Percentiles rank a stretch among this genome's conserved stretches.
Conservation (phyloP, 2,888 invertebrate genomes). For the Melolontha melolontha region DNA sequence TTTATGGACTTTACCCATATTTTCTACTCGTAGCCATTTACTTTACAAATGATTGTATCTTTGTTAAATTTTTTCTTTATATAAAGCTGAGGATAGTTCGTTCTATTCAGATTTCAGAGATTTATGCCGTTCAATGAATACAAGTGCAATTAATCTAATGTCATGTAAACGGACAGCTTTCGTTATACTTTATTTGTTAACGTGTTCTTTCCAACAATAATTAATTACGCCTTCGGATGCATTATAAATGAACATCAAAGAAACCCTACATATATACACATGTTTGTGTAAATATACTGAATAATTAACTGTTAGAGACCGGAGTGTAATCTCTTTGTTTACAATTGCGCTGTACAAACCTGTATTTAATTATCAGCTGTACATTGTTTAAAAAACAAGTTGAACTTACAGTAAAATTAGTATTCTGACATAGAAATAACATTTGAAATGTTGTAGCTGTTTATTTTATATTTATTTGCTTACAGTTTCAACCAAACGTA, state of each 20-base stretch:
- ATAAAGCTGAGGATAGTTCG: too few species aligned
- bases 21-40: too few species aligned
- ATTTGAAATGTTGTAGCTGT: background rate
- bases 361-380: background rate
- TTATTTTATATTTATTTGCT: background rate
- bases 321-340: slow-evolving; percentile 13
- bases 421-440: too few species aligned
- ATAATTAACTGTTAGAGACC: slow-evolving; percentile 6
- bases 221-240: slow-evolving; percentile 18
- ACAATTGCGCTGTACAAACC: background rate
- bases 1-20: too few species aligned
- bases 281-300: slow-evolving; percentile 16
- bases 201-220: slow-evolving; percentile 21
- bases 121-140: slow-evolving; percentile 9
- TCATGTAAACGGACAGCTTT: slow-evolving; percentile 3
- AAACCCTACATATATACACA: slow-evolving; percentile 5
- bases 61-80: too few species aligned
- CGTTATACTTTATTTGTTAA: slow-evolving; percentile 1
- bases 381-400: background rate
- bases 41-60: too few species aligned
- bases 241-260: slow-evolving; percentile 20
- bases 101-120: slow-evolving; percentile 22
- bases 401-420: background rate
- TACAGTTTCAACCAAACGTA: background rate
- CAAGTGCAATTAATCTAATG: slow-evolving; percentile 20